Conservation (phyloP, 2,888 invertebrate species). For the Rhyacophila evoluta region DNA sequence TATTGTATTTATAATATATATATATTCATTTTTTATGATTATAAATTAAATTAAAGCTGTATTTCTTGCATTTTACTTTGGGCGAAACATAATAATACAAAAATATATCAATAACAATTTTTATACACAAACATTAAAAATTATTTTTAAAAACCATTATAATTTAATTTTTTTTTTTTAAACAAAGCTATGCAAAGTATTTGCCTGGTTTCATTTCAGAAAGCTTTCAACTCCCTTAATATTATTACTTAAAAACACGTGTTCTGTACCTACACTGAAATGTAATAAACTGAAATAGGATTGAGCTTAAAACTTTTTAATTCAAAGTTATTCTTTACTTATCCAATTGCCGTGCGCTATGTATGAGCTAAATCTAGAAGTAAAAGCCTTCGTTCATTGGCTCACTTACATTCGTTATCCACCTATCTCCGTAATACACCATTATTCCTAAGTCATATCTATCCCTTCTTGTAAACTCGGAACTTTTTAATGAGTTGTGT, state of each 20-base stretch:
- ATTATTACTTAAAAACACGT: neutral
- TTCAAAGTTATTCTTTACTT: neutral
- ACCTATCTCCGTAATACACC: conserved; percentile 21
- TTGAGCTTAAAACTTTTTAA: neutral
- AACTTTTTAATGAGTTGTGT: conserved; percentile 44
- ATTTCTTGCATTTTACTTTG: no score
- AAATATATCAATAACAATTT: no score
- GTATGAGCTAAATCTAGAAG: neutral
- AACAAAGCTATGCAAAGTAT: no score
- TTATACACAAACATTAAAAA: no score
- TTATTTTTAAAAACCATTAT: no score
- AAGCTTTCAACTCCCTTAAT: neutral
- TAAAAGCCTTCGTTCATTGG: neutral
- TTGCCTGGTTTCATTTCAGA: neutral
- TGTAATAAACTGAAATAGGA: neutral
- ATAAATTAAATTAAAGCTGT: no score
- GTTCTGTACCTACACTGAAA: neutral
- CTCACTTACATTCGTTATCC: neutral
- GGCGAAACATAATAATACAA: no score
- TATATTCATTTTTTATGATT: no score
- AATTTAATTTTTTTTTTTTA: no score
- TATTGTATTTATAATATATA: no score
- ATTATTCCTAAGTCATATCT: conserved; percentile 38
- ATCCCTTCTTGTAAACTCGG: neutral
- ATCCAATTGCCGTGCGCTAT: neutral